Conservation (phyloP, 2,113 vertebrate genomes). For the Psittacara wagleri region DNA sequence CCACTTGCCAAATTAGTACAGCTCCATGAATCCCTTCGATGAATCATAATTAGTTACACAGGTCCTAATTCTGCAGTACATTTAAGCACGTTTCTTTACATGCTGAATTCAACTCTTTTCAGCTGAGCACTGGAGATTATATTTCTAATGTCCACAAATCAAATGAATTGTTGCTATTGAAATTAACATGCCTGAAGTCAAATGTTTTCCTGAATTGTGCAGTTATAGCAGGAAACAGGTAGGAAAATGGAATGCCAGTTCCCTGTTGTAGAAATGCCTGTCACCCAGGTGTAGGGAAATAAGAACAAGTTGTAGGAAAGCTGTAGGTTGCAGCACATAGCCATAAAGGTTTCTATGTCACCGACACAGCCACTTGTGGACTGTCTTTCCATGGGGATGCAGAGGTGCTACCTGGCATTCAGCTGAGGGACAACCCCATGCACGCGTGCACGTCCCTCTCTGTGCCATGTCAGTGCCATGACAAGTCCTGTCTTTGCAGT, state of each 20-base stretch:
- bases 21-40: not conserved
- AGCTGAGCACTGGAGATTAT: not conserved
- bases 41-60: not conserved
- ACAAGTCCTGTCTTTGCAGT: constrained; percentile 63
- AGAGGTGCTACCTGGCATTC: not conserved
- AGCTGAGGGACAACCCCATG: not conserved
- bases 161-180: not conserved
- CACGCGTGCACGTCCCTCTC: fast-evolving
- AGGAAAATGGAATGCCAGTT: not conserved
- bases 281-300: not conserved
- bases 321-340: not conserved
- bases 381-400: not conserved
- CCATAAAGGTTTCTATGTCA: not conserved
- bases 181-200: not conserved
- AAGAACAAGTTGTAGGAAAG: not conserved
- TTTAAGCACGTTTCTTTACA: not conserved
- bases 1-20: constrained; percentile 8
- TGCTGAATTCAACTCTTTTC: not conserved
- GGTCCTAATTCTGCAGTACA: not conserved
- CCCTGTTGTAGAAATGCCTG: not conserved
- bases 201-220: not conserved
- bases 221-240: not conserved
- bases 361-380: fast-evolving
- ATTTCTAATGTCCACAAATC: not conserved
- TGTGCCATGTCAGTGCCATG: not conserved